Evolutionary conservation across 1,140 invertebrate species (phyloP).

Genomic region (Neotoxoptera formosana): DNA sequence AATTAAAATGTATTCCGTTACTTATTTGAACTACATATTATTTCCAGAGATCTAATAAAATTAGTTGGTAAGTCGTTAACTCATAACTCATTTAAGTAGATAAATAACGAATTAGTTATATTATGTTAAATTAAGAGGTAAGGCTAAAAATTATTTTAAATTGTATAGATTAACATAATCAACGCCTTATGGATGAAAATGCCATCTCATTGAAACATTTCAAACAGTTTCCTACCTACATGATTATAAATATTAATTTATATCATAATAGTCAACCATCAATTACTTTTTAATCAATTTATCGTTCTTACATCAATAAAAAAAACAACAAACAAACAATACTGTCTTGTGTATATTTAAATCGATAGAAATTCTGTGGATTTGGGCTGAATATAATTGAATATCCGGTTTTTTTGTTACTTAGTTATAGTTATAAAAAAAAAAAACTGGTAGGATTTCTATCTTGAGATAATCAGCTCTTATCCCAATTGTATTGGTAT

Average conservation of each 20-base stretch:
- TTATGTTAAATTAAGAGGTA: background rate
- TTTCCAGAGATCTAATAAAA: background rate
- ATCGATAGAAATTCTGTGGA: background rate
- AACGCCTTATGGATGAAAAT: background rate
- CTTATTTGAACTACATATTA: slow-evolving; percentile 29
- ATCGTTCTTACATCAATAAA: background rate
- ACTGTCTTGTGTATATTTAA: background rate
- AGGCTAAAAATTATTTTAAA: background rate
- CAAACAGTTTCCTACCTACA: background rate
- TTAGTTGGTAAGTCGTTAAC: background rate
- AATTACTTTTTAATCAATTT: background rate
- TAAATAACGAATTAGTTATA: background rate
- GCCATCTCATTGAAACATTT: background rate
- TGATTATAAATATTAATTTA: background rate
- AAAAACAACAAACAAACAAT: background rate
- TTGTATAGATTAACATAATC: background rate
- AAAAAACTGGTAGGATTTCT: background rate
- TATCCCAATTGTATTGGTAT: background rate
- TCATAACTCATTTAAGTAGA: background rate
- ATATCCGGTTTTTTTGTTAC: slow-evolving; percentile 12
- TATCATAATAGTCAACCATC: background rate
- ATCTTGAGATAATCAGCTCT: slow-evolving; percentile 1
- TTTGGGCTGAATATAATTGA: background rate
- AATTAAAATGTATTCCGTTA: slow-evolving; percentile 34
- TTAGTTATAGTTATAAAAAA: background rate